phyloP scores from a whole-genome alignment of 2,888 invertebrate species.

The Drosophila hamatofila region DNA sequence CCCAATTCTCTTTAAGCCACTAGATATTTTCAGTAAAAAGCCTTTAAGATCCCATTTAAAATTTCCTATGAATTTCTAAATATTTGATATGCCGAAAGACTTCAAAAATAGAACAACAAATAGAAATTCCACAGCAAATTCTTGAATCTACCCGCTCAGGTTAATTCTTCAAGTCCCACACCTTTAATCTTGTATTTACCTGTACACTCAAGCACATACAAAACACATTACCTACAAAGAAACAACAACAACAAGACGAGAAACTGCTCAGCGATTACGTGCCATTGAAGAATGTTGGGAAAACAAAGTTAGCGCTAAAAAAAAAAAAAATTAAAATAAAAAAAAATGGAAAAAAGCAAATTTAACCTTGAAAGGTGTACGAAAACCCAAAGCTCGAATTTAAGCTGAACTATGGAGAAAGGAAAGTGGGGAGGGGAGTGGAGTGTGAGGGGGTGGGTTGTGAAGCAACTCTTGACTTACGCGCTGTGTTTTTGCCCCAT shows the following conservation, averaged over 20 bases:
- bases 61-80: neutral
- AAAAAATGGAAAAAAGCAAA: too few species aligned
- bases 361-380: conserved; percentile 63
- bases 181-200: neutral
- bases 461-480: conserved; percentile 7
- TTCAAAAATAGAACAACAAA: neutral
- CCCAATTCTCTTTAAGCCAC: too few species aligned
- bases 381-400: conserved; percentile 13
- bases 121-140: conserved; percentile 16
- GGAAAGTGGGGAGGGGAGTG: neutral
- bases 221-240: conserved; percentile 27
- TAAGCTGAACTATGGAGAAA: conserved; percentile 11
- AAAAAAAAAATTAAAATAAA: neutral
- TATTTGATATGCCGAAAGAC: neutral
- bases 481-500: conserved; percentile 8
- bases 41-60: neutral
- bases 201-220: conserved; percentile 25
- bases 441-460: neutral
- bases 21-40: too few species aligned
- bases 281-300: conserved; percentile 41
- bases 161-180: neutral
- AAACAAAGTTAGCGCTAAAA: conserved; percentile 44
- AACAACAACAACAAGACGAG: conserved; percentile 19
- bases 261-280: conserved; percentile 39
- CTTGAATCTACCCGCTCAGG: conserved; percentile 5